Percentiles rank a stretch among this genome's conserved stretches.
Conservation (phyloP, 2,888 invertebrate species). For the Lycocerus yunnanus region DNA sequence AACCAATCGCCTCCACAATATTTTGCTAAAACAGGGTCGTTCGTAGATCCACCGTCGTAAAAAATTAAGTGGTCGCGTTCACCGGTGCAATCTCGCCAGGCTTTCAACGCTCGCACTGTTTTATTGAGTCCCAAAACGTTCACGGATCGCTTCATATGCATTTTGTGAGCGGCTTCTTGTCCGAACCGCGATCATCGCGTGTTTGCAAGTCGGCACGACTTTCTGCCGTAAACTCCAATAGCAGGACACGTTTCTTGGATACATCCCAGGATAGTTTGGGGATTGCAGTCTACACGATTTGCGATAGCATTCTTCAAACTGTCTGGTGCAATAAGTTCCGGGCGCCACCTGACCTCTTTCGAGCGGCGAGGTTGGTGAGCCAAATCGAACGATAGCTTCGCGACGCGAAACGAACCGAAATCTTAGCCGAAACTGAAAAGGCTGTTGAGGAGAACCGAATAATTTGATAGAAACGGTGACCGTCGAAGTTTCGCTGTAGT, state of each 20-base stretch:
- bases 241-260: slow-evolving; percentile 87
- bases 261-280: slow-evolving; percentile 90
- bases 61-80: slow-evolving; percentile 84
- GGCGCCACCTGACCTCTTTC: slow-evolving; percentile 83
- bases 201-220: slow-evolving; percentile 85
- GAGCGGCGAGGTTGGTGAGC: slow-evolving; percentile 74
- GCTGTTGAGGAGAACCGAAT: slow-evolving; percentile 71
- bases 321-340: slow-evolving; percentile 69
- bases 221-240: slow-evolving; percentile 86
- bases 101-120: slow-evolving; percentile 70
- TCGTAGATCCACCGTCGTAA: slow-evolving; percentile 81
- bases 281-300: slow-evolving; percentile 86
- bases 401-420: slow-evolving; percentile 82
- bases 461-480: slow-evolving; percentile 84
- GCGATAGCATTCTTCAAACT: slow-evolving; percentile 81
- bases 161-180: slow-evolving; percentile 75
- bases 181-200: slow-evolving; percentile 88
- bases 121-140: slow-evolving; percentile 73
- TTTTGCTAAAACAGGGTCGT: slow-evolving; percentile 82
- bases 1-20: slow-evolving; percentile 89
- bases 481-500: slow-evolving; percentile 89
- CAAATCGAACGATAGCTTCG: slow-evolving; percentile 80
- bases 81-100: slow-evolving; percentile 83
- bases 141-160: slow-evolving; percentile 70
- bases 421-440: slow-evolving; percentile 79